Percentiles rank a stretch among this genome's conserved stretches.
phyloP scores from a whole-genome alignment of 2,888 invertebrate species.

The Stenolophus ochropezus region DNA sequence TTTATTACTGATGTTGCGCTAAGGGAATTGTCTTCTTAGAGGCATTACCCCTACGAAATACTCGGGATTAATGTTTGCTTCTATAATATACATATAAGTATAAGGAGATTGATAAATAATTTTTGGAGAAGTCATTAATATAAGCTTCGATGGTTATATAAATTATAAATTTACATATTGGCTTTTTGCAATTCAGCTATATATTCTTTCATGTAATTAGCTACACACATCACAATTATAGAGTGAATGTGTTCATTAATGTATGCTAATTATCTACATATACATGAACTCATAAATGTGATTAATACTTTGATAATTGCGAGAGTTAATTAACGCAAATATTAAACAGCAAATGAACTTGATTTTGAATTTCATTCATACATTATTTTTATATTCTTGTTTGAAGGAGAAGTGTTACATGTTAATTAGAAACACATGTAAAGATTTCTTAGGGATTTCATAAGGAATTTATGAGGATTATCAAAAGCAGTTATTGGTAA shows the following conservation, averaged over 20 bases:
- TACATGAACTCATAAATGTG: constrained; percentile 8
- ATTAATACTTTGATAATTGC: constrained; percentile 30
- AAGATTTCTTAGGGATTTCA: background rate
- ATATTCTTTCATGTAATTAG: background rate
- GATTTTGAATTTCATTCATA: constrained; percentile 17
- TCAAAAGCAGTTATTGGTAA: background rate
- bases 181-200: background rate
- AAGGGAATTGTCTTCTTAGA: too few species aligned
- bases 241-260: background rate
- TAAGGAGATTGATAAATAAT: background rate
- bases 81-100: too few species aligned
- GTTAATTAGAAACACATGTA: background rate
- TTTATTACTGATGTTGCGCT: too few species aligned
- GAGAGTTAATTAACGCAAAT: constrained; percentile 19
- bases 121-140: background rate
- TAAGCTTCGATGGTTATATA: background rate
- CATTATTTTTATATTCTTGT: background rate
- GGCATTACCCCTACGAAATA: too few species aligned
- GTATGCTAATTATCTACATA: constrained; percentile 11
- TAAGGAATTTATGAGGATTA: background rate
- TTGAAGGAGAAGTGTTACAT: background rate
- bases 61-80: too few species aligned
- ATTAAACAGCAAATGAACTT: constrained; percentile 2
- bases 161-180: background rate
- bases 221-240: background rate